A percentile compares a stretch with the other conserved stretches of the same genome.
Evolutionary conservation across 2,113 vertebrate genomes (phyloP).

Genomic region (Astur gentilis): DNA sequence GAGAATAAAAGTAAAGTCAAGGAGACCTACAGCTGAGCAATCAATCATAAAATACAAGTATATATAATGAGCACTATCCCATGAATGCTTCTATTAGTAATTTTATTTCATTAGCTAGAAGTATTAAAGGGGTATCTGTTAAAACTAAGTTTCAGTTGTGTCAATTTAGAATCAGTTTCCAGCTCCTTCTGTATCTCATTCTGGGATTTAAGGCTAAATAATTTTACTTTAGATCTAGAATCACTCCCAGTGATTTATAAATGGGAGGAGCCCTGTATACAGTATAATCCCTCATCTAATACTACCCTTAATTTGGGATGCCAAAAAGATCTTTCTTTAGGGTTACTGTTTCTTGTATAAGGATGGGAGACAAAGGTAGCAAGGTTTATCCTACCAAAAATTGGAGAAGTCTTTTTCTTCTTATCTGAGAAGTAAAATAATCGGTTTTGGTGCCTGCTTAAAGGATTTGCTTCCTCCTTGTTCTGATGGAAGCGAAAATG

Average conservation of each 20-base stretch:
- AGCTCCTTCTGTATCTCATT: background rate
- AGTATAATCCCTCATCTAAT: background rate
- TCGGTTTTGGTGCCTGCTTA: background rate
- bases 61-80: background rate
- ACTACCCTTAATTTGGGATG: background rate
- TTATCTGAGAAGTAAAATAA: background rate
- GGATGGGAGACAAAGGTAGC: background rate
- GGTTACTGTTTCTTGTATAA: background rate
- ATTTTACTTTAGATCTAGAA: background rate
- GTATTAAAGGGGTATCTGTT: background rate
- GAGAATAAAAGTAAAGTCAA: slow-evolving; percentile 78
- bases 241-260: background rate
- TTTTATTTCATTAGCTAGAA: background rate
- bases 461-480: background rate
- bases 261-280: background rate
- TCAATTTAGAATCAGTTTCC: background rate
- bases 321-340: background rate
- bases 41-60: background rate
- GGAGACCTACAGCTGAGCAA: background rate
- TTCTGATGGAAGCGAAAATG: background rate
- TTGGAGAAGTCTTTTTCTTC: background rate
- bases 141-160: background rate
- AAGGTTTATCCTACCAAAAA: background rate
- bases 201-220: background rate
- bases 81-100: background rate